phyloP scores from a whole-genome alignment of 2,113 vertebrate genomes.

The Cebus imitator region DNA sequence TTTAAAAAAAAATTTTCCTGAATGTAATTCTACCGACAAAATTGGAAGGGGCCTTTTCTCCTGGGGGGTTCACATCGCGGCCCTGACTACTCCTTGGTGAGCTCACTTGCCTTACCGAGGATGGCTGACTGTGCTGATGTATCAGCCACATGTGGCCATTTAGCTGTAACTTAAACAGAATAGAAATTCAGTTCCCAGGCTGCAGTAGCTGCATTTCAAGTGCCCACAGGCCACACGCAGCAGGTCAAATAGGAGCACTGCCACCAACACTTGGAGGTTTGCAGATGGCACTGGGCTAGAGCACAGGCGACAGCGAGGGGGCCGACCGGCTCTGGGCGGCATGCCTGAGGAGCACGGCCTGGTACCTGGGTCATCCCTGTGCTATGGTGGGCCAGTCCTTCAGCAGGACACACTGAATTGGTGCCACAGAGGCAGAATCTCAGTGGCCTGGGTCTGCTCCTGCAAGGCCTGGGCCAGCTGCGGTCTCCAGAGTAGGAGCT shows the following conservation, averaged over 20 bases:
- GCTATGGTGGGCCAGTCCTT: not conserved
- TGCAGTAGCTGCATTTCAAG: not conserved
- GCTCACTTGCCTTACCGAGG: not conserved
- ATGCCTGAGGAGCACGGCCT: too few relatives aligned
- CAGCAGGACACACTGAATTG: not conserved
- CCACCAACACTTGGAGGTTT: not conserved
- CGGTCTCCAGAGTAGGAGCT: not conserved
- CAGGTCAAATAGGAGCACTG: too few relatives aligned
- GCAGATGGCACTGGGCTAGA: not conserved
- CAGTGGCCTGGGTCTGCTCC: not conserved
- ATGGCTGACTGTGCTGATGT: not conserved
- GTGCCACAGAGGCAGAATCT: not conserved
- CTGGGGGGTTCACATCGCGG: not conserved
- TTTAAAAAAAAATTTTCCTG: not conserved
- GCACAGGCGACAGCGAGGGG: not conserved
- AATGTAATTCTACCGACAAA: not conserved
- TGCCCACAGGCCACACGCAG: not conserved
- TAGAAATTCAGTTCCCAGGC: not conserved
- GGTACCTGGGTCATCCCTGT: accelerated
- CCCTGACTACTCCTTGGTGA: not conserved
- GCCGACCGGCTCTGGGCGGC: too few relatives aligned
- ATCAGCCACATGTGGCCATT: not conserved
- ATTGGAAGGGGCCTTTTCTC: not conserved
- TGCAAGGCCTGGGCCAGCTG: too few relatives aligned
- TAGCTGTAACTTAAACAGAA: not conserved